These are phyloP conservation scores for Lasioglossum oenotherae DNA, from an alignment of 2,888 invertebrate genomes.

Conservation along the genomic window DNA sequence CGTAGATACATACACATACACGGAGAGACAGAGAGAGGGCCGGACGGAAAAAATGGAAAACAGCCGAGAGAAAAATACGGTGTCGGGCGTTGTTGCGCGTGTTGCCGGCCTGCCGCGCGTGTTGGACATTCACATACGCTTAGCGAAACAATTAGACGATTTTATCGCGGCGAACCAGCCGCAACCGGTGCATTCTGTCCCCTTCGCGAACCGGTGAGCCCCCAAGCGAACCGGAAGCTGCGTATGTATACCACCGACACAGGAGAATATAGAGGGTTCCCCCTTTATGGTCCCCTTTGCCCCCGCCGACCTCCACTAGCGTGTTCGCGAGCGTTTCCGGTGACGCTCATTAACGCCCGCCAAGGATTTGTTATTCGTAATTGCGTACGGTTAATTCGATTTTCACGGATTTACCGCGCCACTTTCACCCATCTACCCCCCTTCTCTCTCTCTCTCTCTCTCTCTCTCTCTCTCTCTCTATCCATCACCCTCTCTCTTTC, in stretches of 20 bases:
- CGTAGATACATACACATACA: neutral
- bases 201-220: slow-evolving; percentile 73
- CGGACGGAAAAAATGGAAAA: slow-evolving; percentile 30
- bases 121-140: slow-evolving; percentile 83
- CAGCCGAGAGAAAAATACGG: slow-evolving; percentile 37
- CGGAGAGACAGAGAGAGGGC: neutral
- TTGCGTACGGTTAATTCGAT: slow-evolving; percentile 82
- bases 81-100: slow-evolving; percentile 50
- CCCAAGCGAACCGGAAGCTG: slow-evolving; percentile 82
- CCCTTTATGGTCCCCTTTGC: slow-evolving; percentile 1
- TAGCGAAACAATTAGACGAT: slow-evolving; percentile 84
- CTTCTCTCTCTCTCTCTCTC: no score
- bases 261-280: slow-evolving; percentile 35
- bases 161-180: slow-evolving; percentile 78
- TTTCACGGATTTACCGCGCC: slow-evolving; percentile 69
- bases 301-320: slow-evolving; percentile 24
- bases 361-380: slow-evolving; percentile 83
- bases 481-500: neutral
- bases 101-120: slow-evolving; percentile 53
- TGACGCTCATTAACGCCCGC: slow-evolving; percentile 83
- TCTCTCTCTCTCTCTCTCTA: neutral
- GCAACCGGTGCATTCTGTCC: slow-evolving; percentile 78
- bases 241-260: slow-evolving; percentile 62
- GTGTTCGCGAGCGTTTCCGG: slow-evolving; percentile 77
- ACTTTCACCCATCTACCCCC: neutral